Base-by-base conservation (phyloP, 2,797 vertebrate genomes). In the Centroberyx gerrardi region DNA sequence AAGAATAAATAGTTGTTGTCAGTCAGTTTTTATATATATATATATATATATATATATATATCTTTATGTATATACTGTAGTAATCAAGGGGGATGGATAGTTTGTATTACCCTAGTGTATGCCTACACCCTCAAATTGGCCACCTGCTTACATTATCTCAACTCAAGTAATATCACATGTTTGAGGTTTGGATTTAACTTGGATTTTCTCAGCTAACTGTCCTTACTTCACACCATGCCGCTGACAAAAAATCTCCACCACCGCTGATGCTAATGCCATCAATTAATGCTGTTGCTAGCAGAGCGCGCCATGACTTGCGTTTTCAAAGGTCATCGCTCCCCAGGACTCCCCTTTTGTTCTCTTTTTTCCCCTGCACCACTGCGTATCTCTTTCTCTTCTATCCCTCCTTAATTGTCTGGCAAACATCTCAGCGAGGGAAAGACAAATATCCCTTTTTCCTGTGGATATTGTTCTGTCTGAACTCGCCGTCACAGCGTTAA, bases 401-500 rank as follows among this genome's bases (percentile, higher is more conserved):
- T 78, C 75, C 73, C 29, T 65, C 64, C 74, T 71, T 92, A 91
- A 92, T 91, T 90, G 87, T 87, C 84, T 85, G 85, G 85, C 91
- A 90, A 92, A 91, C 81, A 88, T 85, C 89, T 90, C 88, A 60
- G 88, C 81, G 0, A 80, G 80, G 72, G 78, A 74, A 91, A 90
- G 90, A 90, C 86, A 91, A 91, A 92, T 85, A 92, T 85, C 70
- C n/a, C 72, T 76, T 84, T 82, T 88, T 89, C 83, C 82, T 76
- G 90, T 92, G 87, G 87, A 90, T 90, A 88, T 89, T 86, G 87
- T 88, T 88, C 78, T 2, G 78, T 82, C 82, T 87, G 86, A 89
- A 85, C 80, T 64, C 22, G 53, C 84, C 53, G 67, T 77, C 75
- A 33, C 72, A 0, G 15, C 63, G 42, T 93, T 86, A 90, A 92